A percentile compares a stretch with the other conserved stretches of the same genome.
These are phyloP conservation scores for Noctua pronuba DNA, from an alignment of 2,888 invertebrate genomes.

Conservation along the genomic window DNA sequence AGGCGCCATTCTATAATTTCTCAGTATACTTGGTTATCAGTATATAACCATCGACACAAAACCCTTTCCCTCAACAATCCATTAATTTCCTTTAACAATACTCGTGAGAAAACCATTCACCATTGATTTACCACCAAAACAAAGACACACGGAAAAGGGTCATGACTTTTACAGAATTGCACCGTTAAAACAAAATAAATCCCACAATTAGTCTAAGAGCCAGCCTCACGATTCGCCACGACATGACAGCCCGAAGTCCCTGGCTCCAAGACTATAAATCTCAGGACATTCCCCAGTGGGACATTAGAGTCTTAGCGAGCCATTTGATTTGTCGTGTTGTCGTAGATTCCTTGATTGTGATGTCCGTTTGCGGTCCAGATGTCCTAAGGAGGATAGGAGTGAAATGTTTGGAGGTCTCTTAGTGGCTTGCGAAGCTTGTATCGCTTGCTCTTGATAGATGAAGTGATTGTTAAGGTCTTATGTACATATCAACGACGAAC, in stretches of 20 bases:
- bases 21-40: neutral
- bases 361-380: slow-evolving; percentile 34
- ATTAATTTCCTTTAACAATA: neutral
- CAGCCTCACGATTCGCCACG: slow-evolving; percentile 19
- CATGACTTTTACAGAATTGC: neutral
- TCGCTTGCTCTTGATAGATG: neutral
- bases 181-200: slow-evolving; percentile 19
- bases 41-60: neutral
- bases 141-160: slow-evolving; percentile 27
- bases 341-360: slow-evolving; percentile 38
- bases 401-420: slow-evolving; percentile 24
- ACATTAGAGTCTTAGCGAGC: slow-evolving; percentile 50
- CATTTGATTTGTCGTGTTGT: slow-evolving; percentile 58
- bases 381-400: slow-evolving; percentile 13
- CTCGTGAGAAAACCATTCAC: slow-evolving; percentile 1
- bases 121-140: neutral
- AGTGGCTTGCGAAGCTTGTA: neutral
- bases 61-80: neutral
- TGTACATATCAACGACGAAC: too few species aligned
- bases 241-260: slow-evolving; percentile 40
- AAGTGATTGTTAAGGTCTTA: neutral
- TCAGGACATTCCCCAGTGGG: slow-evolving; percentile 42
- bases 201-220: slow-evolving; percentile 59
- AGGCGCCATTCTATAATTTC: neutral
- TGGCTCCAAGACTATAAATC: slow-evolving; percentile 59